Conservation (phyloP, 2,113 vertebrate species). For the Xenopus laevis region DNA sequence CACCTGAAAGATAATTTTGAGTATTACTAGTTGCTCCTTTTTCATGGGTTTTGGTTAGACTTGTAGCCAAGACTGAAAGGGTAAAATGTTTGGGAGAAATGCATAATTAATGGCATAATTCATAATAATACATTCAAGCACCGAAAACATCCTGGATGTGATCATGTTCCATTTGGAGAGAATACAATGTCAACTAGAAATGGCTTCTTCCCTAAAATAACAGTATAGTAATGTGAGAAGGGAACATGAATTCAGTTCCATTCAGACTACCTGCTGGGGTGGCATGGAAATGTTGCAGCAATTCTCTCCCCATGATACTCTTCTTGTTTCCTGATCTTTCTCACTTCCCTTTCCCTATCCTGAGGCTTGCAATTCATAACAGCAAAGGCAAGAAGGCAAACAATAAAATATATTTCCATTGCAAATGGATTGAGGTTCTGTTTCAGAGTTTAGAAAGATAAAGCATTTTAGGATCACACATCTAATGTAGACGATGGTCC, state of each 20-base stretch:
- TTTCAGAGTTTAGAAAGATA: not conserved
- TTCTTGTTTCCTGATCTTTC: conserved; percentile 27
- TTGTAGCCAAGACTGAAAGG: no score
- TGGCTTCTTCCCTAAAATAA: conserved; percentile 30
- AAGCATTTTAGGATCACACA: no score
- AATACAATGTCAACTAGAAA: not conserved
- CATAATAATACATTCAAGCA: not conserved
- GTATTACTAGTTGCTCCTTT: no score
- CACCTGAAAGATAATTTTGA: no score
- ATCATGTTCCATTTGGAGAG: not conserved
- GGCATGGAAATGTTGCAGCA: conserved; percentile 1
- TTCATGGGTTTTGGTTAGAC: no score
- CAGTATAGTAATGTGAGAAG: not conserved
- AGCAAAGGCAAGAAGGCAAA: conserved; percentile 13
- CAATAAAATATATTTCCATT: conserved; percentile 40
- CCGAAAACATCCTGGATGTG: not conserved
- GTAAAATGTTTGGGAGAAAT: no score
- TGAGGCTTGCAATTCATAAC: not conserved
- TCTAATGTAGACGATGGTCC: no score
- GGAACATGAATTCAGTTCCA: not conserved
- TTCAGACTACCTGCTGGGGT: conserved; percentile 24
- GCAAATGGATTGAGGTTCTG: not conserved
- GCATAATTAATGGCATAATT: no score
- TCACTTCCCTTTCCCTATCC: conserved; percentile 4
- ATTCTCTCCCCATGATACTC: conserved; percentile 19